A percentile compares a stretch with the other conserved stretches of the same genome.
Conservation (phyloP, 2,113 vertebrate genomes). For the Gobio gobio region DNA sequence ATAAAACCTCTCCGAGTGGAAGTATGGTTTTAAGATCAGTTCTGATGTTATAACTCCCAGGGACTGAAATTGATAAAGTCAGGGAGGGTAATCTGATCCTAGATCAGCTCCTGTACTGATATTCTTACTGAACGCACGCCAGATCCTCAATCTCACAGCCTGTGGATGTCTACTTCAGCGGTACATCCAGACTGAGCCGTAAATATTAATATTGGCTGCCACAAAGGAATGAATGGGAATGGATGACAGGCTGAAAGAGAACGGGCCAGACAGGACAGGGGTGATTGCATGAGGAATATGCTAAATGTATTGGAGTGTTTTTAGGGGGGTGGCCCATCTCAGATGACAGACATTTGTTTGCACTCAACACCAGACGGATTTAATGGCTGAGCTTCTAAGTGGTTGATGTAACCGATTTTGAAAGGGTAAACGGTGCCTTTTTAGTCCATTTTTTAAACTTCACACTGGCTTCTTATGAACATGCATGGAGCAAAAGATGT, state of each 20-base stretch:
- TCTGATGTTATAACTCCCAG: constrained; percentile 3
- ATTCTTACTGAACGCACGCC: neutral
- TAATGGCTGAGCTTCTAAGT: neutral
- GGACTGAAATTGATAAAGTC: constrained; percentile 29
- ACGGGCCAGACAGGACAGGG: neutral
- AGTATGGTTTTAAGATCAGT: constrained; percentile 28
- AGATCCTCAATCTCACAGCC: constrained; percentile 30
- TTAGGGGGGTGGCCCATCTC: neutral
- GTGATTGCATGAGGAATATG: constrained; percentile 46
- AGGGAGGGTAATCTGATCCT: constrained; percentile 9
- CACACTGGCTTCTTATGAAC: neutral
- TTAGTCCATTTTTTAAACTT: neutral
- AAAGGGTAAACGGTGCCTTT: neutral
- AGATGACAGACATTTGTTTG: constrained; percentile 37
- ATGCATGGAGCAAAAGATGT: constrained; percentile 1
- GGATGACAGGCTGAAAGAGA: constrained; percentile 49
- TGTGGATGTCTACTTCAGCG: constrained; percentile 48
- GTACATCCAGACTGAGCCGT: constrained; percentile 51
- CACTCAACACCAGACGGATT: constrained; percentile 8
- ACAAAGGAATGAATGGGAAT: constrained; percentile 29
- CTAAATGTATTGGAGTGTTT: constrained; percentile 39
- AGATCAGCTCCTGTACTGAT: constrained; percentile 29
- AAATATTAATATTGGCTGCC: constrained; percentile 61
- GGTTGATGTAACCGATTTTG: constrained; percentile 25
- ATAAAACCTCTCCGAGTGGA: constrained; percentile 4